A percentile compares a stretch with the other conserved stretches of the same genome.
Conservation (phyloP, 2,888 invertebrate species). For the Dione juno region DNA sequence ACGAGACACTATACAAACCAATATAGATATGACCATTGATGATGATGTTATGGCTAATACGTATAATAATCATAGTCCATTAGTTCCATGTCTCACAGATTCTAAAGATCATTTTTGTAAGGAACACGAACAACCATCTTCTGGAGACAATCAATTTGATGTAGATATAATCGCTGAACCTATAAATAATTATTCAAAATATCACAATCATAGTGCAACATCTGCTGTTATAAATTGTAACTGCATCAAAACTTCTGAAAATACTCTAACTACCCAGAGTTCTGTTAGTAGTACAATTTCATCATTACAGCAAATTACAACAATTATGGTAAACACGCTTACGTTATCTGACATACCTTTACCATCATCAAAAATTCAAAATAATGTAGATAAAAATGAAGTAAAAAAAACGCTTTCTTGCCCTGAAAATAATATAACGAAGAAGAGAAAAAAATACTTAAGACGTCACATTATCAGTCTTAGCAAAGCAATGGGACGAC, state of each 20-base stretch:
- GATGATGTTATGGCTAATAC: background rate
- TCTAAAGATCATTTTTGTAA: slow-evolving; percentile 14
- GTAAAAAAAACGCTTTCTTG: background rate
- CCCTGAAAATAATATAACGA: background rate
- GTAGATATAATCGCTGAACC: background rate
- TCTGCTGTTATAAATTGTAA: slow-evolving; percentile 14
- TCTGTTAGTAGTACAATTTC: background rate
- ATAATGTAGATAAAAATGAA: background rate
- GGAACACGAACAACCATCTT: slow-evolving; percentile 16
- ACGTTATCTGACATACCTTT: background rate
- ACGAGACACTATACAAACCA: background rate
- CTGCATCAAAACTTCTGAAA: slow-evolving; percentile 5
- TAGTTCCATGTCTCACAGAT: slow-evolving; percentile 15
- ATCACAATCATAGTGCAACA: slow-evolving; percentile 19
- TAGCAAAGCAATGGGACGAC: background rate
- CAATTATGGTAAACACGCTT: background rate
- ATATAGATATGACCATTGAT: background rate
- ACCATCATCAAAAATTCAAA: background rate
- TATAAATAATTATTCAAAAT: slow-evolving; percentile 18
- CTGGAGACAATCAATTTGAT: background rate
- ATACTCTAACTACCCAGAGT: background rate
- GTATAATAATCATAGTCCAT: background rate
- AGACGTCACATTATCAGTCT: background rate
- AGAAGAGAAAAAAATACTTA: background rate
- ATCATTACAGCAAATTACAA: background rate